These are phyloP conservation scores for Heterodera filipjevi DNA, from an alignment of 2,888 invertebrate species.

Conservation along the genomic window DNA sequence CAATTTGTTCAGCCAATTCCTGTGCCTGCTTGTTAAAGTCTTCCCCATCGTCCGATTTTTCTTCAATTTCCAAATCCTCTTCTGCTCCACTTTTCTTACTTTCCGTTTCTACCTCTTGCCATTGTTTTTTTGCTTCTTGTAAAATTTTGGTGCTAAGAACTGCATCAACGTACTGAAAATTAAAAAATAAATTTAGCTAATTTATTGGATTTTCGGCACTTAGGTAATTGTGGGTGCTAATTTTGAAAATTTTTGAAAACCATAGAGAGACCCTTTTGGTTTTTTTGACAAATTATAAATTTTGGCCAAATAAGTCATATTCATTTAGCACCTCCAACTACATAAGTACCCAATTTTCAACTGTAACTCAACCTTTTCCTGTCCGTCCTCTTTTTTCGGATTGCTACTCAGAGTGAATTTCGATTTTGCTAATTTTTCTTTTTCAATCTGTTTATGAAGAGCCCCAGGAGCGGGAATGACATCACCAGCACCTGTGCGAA, in stretches of 20 bases:
- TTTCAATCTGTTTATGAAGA: slow-evolving; percentile 54
- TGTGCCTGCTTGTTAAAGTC: slow-evolving; percentile 29
- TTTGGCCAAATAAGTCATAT: too few species aligned
- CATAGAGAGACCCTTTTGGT: too few species aligned
- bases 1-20: slow-evolving; percentile 28
- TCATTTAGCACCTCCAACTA: too few species aligned
- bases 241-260: too few species aligned
- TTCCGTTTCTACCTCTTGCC: slow-evolving; percentile 3
- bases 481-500: slow-evolving; percentile 51
- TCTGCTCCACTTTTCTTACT: not conserved
- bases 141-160: slow-evolving; percentile 17
- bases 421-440: slow-evolving; percentile 47
- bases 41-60: slow-evolving; percentile 41
- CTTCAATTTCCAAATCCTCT: slow-evolving; percentile 30
- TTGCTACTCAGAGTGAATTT: slow-evolving; percentile 27
- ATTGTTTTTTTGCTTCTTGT: slow-evolving; percentile 14
- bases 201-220: too few species aligned
- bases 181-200: not conserved
- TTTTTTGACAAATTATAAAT: too few species aligned
- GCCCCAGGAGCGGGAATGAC: slow-evolving; percentile 47
- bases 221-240: too few species aligned
- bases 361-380: not conserved
- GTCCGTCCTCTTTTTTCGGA: slow-evolving; percentile 12
- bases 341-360: too few species aligned
- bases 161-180: slow-evolving; percentile 16